These are phyloP conservation scores for Nerophis lumbriciformis DNA, from an alignment of 2,113 vertebrate genomes.

Conservation along the genomic window DNA sequence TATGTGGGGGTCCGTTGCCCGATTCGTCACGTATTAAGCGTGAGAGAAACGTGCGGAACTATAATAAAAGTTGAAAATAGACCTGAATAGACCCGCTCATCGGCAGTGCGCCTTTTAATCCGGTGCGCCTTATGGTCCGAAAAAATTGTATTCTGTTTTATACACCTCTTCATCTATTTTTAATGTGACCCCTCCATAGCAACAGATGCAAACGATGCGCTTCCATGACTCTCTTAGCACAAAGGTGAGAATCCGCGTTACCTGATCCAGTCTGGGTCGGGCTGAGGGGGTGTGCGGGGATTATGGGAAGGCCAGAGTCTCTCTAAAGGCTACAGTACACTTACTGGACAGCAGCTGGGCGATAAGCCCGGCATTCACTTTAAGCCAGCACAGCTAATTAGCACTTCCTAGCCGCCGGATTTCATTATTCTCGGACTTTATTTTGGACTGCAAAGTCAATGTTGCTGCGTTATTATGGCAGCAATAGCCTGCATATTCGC, in stretches of 20 bases:
- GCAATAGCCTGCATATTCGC: constrained; percentile 13
- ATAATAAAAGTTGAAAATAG: too few relatives aligned
- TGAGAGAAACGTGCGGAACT: too few relatives aligned
- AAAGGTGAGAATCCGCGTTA: constrained; percentile 38
- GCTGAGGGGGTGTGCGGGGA: not conserved
- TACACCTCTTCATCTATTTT: too few relatives aligned
- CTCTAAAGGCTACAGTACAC: constrained; percentile 20
- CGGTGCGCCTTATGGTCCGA: too few relatives aligned
- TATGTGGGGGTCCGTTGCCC: too few relatives aligned
- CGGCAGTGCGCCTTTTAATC: too few relatives aligned
- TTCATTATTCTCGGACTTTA: not conserved
- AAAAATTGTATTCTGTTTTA: too few relatives aligned
- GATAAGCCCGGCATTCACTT: constrained; percentile 32
- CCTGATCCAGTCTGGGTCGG: constrained; percentile 36
- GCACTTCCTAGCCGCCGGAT: not conserved
- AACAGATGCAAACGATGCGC: not conserved
- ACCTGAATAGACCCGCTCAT: too few relatives aligned
- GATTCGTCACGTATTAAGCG: too few relatives aligned
- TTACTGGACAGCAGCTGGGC: constrained; percentile 15
- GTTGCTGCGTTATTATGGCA: constrained; percentile 16
- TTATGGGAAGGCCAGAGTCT: constrained; percentile 46
- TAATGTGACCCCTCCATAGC: not conserved
- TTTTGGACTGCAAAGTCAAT: not conserved
- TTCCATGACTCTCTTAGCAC: constrained; percentile 54
- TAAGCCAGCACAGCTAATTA: constrained; percentile 24